Percentiles rank a stretch among this genome's conserved stretches.
Evolutionary conservation across 2,888 invertebrate species (phyloP).

Genomic region (Lycaena phlaeas): DNA sequence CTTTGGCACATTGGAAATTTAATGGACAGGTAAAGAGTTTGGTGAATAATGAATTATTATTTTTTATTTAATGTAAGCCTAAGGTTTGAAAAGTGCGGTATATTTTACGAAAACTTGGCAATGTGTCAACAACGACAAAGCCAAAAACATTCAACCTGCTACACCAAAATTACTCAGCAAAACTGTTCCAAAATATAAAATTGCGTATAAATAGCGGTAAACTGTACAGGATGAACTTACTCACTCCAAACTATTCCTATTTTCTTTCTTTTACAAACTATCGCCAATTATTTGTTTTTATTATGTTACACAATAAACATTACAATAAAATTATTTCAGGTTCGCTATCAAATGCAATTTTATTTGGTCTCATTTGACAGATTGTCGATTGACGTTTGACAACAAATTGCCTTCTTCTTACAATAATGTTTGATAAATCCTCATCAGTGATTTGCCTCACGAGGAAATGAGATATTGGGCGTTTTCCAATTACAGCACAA

Average conservation of each 20-base stretch:
- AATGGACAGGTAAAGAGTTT: no score
- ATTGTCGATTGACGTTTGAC: neutral
- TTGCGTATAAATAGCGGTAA: neutral
- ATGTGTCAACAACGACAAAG: slow-evolving; percentile 26
- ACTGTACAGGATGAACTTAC: neutral
- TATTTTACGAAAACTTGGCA: slow-evolving; percentile 22
- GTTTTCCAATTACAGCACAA: no score
- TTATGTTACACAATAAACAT: slow-evolving; percentile 7
- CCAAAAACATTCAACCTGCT: slow-evolving; percentile 14
- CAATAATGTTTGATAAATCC: neutral
- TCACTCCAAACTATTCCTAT: neutral
- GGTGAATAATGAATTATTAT: neutral
- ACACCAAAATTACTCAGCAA: slow-evolving; percentile 29
- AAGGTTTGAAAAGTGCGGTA: slow-evolving; percentile 1
- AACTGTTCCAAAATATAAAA: neutral
- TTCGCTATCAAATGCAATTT: neutral
- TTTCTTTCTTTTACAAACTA: neutral
- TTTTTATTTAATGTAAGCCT: neutral
- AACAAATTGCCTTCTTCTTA: neutral
- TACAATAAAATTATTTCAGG: slow-evolving; percentile 8
- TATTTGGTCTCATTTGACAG: slow-evolving; percentile 4
- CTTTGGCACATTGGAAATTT: neutral
- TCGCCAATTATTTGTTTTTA: slow-evolving; percentile 2
- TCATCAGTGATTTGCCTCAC: no score
- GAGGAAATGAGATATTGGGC: no score